These are phyloP conservation scores for Leguminivora glycinivorella DNA, from an alignment of 1,140 invertebrate genomes.

Conservation along the genomic window DNA sequence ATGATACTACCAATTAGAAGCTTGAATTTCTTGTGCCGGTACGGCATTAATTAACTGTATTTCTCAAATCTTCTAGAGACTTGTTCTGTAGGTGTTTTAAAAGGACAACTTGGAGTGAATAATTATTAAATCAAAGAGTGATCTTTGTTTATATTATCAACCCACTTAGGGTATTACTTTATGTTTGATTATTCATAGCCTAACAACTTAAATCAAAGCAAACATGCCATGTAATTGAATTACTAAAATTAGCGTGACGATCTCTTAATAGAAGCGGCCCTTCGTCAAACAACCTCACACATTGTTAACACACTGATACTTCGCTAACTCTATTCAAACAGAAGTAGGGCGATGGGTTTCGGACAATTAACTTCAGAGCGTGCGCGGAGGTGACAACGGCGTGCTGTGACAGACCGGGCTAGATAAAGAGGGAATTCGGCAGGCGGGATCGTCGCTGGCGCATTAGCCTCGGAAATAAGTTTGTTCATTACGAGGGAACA, in stretches of 20 bases:
- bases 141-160: not conserved
- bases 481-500: slow-evolving; percentile 76
- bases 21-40: not conserved
- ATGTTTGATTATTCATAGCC: not conserved
- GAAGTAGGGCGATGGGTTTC: slow-evolving; percentile 58
- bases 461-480: slow-evolving; percentile 73
- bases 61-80: not conserved
- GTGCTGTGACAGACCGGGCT: slow-evolving; percentile 54
- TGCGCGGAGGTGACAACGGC: slow-evolving; percentile 40
- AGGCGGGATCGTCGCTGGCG: slow-evolving; percentile 52
- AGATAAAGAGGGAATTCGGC: slow-evolving; percentile 71
- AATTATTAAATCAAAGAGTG: not conserved
- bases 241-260: slow-evolving; percentile 35
- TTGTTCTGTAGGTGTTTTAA: not conserved
- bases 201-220: slow-evolving; percentile 33
- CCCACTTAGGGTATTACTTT: not conserved
- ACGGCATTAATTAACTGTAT: slow-evolving; percentile 36
- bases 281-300: slow-evolving; percentile 60
- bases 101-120: not conserved
- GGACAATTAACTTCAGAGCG: slow-evolving; percentile 50
- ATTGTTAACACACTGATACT: slow-evolving; percentile 58
- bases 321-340: slow-evolving; percentile 65
- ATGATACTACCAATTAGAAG: slow-evolving; percentile 44
- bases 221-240: slow-evolving; percentile 43
- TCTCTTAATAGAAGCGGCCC: slow-evolving; percentile 59